These are phyloP conservation scores for Catocala nupta DNA, from an alignment of 2,888 invertebrate species.

Conservation along the genomic window DNA sequence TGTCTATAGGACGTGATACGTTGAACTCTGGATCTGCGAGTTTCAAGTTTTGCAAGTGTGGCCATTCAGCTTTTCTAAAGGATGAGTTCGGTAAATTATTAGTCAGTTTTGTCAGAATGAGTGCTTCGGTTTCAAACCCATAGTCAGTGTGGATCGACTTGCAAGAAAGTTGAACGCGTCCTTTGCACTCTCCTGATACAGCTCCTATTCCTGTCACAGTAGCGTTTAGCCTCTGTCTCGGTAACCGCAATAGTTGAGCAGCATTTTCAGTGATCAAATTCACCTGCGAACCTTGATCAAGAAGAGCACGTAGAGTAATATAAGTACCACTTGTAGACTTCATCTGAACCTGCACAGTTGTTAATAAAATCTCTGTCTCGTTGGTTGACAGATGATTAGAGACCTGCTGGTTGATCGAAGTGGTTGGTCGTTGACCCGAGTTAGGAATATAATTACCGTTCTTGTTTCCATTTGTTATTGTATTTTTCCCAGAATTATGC, in stretches of 20 bases:
- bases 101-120: slow-evolving; percentile 8
- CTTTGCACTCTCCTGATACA: slow-evolving; percentile 13
- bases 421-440: too few species aligned
- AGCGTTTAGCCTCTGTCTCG: slow-evolving; percentile 4
- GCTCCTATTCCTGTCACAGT: slow-evolving; percentile 10
- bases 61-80: slow-evolving; percentile 3
- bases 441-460: too few species aligned
- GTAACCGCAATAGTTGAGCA: slow-evolving; percentile 12
- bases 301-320: too few species aligned
- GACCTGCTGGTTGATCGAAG: too few species aligned
- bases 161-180: slow-evolving; percentile 1
- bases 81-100: slow-evolving; percentile 14
- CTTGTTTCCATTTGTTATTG: too few species aligned
- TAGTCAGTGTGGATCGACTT: slow-evolving; percentile 9
- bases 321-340: too few species aligned
- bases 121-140: slow-evolving; percentile 5
- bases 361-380: too few species aligned
- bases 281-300: slow-evolving; percentile 2
- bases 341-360: too few species aligned
- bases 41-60: slow-evolving; percentile 17
- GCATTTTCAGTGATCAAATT: slow-evolving; percentile 20
- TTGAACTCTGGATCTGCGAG: slow-evolving; percentile 17
- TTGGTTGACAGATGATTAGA: too few species aligned
- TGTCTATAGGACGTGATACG: slow-evolving; percentile 9
- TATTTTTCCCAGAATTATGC: too few species aligned